phyloP scores from a whole-genome alignment of 2,888 invertebrate species.

The Acanthosepion pharaonis region DNA sequence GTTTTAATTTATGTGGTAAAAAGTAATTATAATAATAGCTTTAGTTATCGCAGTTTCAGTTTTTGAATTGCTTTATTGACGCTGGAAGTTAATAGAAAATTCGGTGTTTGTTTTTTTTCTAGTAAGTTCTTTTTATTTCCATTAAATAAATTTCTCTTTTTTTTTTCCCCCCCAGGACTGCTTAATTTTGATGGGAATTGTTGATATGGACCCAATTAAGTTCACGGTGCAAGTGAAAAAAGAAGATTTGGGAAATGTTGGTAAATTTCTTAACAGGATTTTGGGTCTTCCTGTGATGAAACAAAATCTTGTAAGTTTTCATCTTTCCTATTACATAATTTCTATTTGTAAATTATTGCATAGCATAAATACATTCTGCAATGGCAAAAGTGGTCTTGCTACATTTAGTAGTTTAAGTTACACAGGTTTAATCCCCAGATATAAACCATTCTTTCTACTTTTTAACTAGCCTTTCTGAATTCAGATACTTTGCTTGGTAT shows the following conservation, averaged over 20 bases:
- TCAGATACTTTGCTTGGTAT: neutral
- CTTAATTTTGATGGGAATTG: constrained; percentile 69
- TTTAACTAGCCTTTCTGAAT: neutral
- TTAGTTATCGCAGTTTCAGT: no score
- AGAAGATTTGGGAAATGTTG: constrained; percentile 67
- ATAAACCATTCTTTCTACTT: no score
- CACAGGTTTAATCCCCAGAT: neutral
- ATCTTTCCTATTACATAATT: neutral
- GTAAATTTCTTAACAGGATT: constrained; percentile 72
- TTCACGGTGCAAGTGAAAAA: constrained; percentile 64
- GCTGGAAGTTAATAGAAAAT: no score
- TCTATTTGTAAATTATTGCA: neutral
- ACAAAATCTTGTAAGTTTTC: constrained; percentile 67
- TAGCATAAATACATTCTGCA: neutral
- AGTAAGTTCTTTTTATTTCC: neutral
- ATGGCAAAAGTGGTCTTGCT: neutral
- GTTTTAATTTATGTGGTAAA: no score
- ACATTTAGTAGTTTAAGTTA: neutral
- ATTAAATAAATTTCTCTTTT: neutral
- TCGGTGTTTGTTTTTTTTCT: no score
- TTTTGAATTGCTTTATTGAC: no score
- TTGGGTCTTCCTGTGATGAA: constrained; percentile 68
- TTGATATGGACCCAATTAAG: constrained; percentile 62
- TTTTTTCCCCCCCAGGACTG: constrained; percentile 65
- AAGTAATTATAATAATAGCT: no score